Evolutionary conservation across 1,140 invertebrate genomes (phyloP).

Genomic region (Drosophila insularis): DNA sequence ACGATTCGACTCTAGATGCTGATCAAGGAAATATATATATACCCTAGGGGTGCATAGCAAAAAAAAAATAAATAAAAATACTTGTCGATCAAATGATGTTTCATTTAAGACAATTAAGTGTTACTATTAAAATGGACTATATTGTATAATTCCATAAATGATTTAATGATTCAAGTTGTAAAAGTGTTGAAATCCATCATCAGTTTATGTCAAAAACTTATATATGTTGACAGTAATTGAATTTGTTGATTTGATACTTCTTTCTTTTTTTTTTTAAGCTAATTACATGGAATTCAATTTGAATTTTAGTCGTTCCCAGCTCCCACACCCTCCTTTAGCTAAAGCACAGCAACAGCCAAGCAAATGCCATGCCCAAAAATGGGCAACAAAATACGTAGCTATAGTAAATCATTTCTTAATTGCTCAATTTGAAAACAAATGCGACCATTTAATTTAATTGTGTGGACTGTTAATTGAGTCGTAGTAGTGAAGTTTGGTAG

Average conservation of each 20-base stretch:
- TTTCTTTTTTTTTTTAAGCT: background rate
- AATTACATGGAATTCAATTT: conserved; percentile 5
- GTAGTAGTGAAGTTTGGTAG: conserved; percentile 38
- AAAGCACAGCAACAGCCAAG: background rate
- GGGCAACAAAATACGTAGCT: conserved; percentile 28
- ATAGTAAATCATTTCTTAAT: conserved; percentile 63
- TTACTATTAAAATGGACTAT: too few relatives aligned
- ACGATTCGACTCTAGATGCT: too few relatives aligned
- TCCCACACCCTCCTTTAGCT: background rate
- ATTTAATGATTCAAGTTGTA: too few relatives aligned
- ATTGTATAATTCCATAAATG: too few relatives aligned
- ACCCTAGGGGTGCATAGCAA: too few relatives aligned
- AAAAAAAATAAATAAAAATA: too few relatives aligned
- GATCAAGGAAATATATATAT: too few relatives aligned
- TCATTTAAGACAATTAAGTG: too few relatives aligned
- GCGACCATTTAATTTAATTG: conserved; percentile 66
- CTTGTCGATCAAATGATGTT: too few relatives aligned
- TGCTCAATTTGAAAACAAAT: conserved; percentile 67
- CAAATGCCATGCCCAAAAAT: conserved; percentile 32
- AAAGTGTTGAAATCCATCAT: background rate
- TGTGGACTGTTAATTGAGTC: conserved; percentile 61
- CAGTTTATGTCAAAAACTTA: background rate
- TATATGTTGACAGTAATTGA: background rate
- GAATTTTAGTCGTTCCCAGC: background rate
- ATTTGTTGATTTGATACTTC: background rate